Evolutionary conservation across 64 coral and sea anemone species (phyloP).

Genomic region (Acropora tenuis): DNA sequence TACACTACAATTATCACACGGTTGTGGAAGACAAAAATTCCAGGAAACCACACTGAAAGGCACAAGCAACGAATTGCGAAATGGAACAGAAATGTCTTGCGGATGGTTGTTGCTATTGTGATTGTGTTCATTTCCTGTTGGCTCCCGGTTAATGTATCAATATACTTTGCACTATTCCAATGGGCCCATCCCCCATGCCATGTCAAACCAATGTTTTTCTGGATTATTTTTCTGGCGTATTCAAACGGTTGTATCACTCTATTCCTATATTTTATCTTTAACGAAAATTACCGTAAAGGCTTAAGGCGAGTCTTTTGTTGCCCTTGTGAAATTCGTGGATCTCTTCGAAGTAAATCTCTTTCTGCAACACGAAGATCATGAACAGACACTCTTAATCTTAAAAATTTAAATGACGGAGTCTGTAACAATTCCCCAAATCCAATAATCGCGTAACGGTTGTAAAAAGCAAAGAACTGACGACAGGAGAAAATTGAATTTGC

Average conservation of each 20-base stretch:
- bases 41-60: too few relatives aligned
- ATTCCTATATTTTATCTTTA: constrained; percentile 26
- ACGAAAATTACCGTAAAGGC: constrained; percentile 30
- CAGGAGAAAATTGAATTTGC: too few relatives aligned
- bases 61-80: too few relatives aligned
- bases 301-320: neutral
- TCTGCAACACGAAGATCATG: neutral
- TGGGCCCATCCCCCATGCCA: too few relatives aligned
- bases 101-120: neutral
- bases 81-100: too few relatives aligned
- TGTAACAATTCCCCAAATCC: neutral
- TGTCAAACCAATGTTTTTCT: neutral
- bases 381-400: neutral
- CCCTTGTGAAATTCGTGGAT: too few relatives aligned
- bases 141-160: constrained; percentile 35
- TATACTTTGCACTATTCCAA: neutral
- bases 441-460: too few relatives aligned
- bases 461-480: too few relatives aligned
- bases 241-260: constrained; percentile 21
- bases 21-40: too few relatives aligned
- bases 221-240: constrained; percentile 16
- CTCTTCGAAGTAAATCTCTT: constrained; percentile 12
- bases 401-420: neutral
- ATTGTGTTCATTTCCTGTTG: constrained; percentile 51
- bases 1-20: constrained; percentile 32